Evolutionary conservation across 2,888 invertebrate species (phyloP).

Genomic region (Drosophila atripex): DNA sequence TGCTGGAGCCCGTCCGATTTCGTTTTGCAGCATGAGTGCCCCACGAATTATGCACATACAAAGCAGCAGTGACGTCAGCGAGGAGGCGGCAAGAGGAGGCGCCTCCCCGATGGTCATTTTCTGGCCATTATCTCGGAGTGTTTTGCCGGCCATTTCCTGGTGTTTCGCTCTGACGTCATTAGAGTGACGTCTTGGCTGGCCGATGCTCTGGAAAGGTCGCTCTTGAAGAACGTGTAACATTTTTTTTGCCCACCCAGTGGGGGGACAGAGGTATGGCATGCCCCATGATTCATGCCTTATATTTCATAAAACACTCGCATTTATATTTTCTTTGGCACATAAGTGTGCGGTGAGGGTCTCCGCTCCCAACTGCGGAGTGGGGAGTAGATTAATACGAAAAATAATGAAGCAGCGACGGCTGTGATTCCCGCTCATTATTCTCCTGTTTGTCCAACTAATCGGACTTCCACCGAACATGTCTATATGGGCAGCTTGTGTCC

Average conservation of each 20-base stretch:
- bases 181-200: constrained; percentile 47
- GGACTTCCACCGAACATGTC: background rate
- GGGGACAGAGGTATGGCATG: background rate
- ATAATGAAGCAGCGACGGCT: constrained; percentile 19
- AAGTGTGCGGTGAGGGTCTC: background rate
- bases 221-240: no score
- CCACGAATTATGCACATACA: constrained; percentile 39
- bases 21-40: constrained; percentile 41
- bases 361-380: no score
- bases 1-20: constrained; percentile 43
- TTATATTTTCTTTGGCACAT: constrained; percentile 50
- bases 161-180: constrained; percentile 58
- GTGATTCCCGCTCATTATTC: constrained; percentile 30
- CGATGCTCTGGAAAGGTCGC: constrained; percentile 56
- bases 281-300: constrained; percentile 65
- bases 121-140: constrained; percentile 40
- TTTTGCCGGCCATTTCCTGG: constrained; percentile 46
- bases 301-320: constrained; percentile 65
- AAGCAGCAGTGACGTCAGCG: constrained; percentile 29
- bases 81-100: background rate
- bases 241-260: no score
- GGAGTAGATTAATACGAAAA: constrained; percentile 38
- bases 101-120: constrained; percentile 32
- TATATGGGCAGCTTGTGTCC: background rate
- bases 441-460: constrained; percentile 30